Evolutionary conservation across 2,888 invertebrate genomes (phyloP), one percentile per base, ranked within the genome.

Genomic region (Schrankia costaestrigalis): DNA sequence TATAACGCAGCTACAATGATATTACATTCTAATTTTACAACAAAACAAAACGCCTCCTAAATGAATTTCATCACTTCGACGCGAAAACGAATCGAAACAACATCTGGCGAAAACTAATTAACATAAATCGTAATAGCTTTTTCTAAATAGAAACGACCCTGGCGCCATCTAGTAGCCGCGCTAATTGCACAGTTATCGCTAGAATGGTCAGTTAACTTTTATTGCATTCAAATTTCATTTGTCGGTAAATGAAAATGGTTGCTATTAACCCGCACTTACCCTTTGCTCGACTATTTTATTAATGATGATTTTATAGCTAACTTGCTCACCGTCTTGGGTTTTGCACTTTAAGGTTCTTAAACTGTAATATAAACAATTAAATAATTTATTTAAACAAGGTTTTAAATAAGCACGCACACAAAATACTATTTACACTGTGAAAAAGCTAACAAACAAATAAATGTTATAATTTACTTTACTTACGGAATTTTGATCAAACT

Each of bases 211-310:
- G 26, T 58, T 51, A 53, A 36, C 45, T 56, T 59, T 53, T 48
- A 58, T 59, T 53, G 43, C 48, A 53, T 47, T 52, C 56, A 50
- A 56, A 57, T 56, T 52, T 52, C 39, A 48, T 48, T 57, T 36
- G 47, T 46, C 44, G 34, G 45, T 43, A 48, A 56, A 58, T 41
- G 50, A 49, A 37, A 65, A 61, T 57, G 45, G 50, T 14, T 27
- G 53, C 56, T 51, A 58, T 65, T 65, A 58, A 43, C 59, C 63
- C 50, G 34, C 54, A 51, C 50, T 58, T 62, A 56, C 58, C 53
- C 47, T 54, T 41, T 26, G 42, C 38, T 26, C 30, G 24, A 36
- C 31, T 42, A 33, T 42, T 42, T 19, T 34, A 38, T 36, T 35
- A 47, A 54, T 30, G 40, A 40, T 54, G 37, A 56, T 50, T 41